Conservation (phyloP, 2,888 invertebrate species). For the Leptothorax acervorum region DNA sequence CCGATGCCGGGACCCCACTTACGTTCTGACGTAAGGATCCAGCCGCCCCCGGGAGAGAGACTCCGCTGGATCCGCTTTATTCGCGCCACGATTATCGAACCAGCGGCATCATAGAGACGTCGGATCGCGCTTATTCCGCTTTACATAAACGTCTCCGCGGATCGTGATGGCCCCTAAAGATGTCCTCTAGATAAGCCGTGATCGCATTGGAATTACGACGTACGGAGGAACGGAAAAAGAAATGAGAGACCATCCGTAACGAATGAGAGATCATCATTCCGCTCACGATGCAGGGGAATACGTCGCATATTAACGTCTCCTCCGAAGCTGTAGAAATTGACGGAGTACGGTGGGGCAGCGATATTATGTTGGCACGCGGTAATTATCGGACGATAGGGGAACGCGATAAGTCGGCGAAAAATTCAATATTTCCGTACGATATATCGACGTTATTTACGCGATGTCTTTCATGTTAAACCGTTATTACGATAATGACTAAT, state of each 20-base stretch:
- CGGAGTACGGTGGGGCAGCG: conserved; percentile 18
- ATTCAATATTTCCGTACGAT: conserved; percentile 67
- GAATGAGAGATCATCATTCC: conserved; percentile 16
- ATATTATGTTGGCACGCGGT: conserved; percentile 65
- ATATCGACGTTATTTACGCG: conserved; percentile 55
- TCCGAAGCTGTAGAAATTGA: not conserved
- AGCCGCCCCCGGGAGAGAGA: conserved; percentile 32
- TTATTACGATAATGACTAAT: conserved; percentile 68
- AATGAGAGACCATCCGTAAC: not conserved
- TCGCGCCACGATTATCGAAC: conserved; percentile 78
- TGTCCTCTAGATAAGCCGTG: conserved; percentile 79
- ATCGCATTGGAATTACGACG: conserved; percentile 34
- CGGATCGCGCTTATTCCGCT: conserved; percentile 70
- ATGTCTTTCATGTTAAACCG: conserved; percentile 59
- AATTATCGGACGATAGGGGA: conserved; percentile 62
- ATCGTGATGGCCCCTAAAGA: conserved; percentile 81
- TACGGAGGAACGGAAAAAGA: not conserved
- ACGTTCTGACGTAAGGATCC: conserved; percentile 27
- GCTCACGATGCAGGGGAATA: conserved; percentile 10
- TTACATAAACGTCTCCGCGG: conserved; percentile 82
- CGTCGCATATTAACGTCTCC: conserved; percentile 34
- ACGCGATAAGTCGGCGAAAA: conserved; percentile 61
- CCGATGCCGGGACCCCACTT: conserved; percentile 19
- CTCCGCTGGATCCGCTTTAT: conserved; percentile 46
- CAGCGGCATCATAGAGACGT: conserved; percentile 58